These are phyloP conservation scores for Apamea crenata DNA, from an alignment of 2,888 invertebrate genomes.

Conservation along the genomic window DNA sequence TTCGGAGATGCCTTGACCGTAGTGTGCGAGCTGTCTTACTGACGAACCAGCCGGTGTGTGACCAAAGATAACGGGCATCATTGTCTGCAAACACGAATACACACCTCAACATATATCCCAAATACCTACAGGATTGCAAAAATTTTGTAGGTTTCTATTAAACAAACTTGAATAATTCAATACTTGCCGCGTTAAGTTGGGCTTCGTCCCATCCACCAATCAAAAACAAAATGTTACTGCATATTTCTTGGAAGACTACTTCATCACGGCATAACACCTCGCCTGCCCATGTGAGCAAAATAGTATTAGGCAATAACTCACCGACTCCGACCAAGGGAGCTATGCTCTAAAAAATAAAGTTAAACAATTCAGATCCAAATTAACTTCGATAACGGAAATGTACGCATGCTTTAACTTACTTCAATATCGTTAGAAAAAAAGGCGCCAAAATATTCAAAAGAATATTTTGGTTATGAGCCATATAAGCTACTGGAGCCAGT, in stretches of 20 bases:
- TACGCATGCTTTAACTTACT: conserved; percentile 72
- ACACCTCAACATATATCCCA: neutral
- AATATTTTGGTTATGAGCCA: conserved; percentile 89
- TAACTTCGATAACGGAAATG: neutral
- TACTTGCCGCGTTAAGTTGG: conserved; percentile 74
- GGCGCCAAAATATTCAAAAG: conserved; percentile 85
- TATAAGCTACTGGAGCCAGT: conserved; percentile 92
- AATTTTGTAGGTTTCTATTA: neutral
- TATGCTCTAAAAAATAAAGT: conserved; percentile 73
- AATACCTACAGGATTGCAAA: neutral
- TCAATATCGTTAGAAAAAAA: conserved; percentile 80
- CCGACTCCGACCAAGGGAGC: conserved; percentile 87
- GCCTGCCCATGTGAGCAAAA: conserved; percentile 88
- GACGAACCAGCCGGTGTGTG: conserved; percentile 93
- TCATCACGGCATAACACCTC: conserved; percentile 89
- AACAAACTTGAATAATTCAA: neutral
- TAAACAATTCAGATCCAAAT: conserved; percentile 1
- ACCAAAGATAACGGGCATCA: conserved; percentile 92
- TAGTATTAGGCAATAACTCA: conserved; percentile 92
- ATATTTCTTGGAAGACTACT: conserved; percentile 89
- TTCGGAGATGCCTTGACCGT: conserved; percentile 91
- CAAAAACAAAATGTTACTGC: conserved; percentile 92
- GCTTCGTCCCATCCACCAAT: conserved; percentile 91
- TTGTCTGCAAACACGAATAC: conserved; percentile 86
- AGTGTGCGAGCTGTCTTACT: conserved; percentile 93